Conservation (phyloP, 1,140 invertebrate genomes). For the Drosophila leontia region DNA sequence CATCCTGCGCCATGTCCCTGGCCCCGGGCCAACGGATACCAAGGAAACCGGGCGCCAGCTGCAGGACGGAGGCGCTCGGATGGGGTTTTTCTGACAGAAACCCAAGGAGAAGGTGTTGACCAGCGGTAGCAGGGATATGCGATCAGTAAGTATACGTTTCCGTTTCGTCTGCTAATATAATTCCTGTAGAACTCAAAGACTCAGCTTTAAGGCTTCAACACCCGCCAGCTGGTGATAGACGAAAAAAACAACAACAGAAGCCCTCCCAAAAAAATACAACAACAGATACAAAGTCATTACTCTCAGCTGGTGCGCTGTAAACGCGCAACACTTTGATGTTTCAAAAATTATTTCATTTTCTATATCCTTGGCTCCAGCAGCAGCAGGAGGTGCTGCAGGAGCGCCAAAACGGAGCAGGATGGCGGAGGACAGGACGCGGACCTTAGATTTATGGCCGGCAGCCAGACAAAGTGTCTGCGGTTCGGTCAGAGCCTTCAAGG, state of each 20-base stretch:
- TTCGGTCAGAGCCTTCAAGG: slow-evolving; percentile 65
- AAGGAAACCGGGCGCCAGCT: slow-evolving; percentile 43
- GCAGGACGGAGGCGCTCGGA: slow-evolving; percentile 7
- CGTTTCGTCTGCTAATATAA: slow-evolving; percentile 70
- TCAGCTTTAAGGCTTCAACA: slow-evolving; percentile 61
- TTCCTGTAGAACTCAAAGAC: slow-evolving; percentile 45
- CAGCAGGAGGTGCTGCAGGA: slow-evolving; percentile 37
- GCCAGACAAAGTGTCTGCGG: slow-evolving; percentile 83
- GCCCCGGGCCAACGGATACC: slow-evolving; percentile 39
- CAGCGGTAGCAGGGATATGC: slow-evolving; percentile 41
- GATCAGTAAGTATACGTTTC: slow-evolving; percentile 83
- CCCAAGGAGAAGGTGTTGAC: slow-evolving; percentile 23
- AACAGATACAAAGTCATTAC: slow-evolving; percentile 63
- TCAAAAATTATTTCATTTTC: slow-evolving; percentile 77
- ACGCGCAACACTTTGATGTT: slow-evolving; percentile 77
- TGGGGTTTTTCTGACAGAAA: neutral
- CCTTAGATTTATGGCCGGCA: slow-evolving; percentile 75
- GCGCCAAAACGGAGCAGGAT: neutral
- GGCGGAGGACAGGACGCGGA: slow-evolving; percentile 38
- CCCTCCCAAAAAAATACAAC: slow-evolving; percentile 10
- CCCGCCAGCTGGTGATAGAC: slow-evolving; percentile 34
- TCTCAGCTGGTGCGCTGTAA: slow-evolving; percentile 72
- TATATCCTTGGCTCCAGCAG: slow-evolving; percentile 42
- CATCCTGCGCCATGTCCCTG: slow-evolving; percentile 53
- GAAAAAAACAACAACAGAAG: neutral